Conservation (phyloP, 2,888 invertebrate genomes). For the Polydrusus pterygomalis region DNA sequence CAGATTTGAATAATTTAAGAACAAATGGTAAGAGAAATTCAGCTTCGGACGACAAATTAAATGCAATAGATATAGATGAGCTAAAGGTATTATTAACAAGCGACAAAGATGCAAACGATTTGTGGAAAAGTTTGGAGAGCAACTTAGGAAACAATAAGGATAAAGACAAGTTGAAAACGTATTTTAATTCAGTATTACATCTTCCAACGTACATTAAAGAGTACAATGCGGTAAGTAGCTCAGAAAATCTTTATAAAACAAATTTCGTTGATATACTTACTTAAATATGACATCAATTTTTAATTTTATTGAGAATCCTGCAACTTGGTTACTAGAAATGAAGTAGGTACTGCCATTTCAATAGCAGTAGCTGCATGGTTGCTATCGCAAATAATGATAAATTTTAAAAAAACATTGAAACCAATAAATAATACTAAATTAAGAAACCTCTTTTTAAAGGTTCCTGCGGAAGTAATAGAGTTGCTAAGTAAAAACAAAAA, state of each 20-base stretch:
- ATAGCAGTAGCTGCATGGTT: too few relatives aligned
- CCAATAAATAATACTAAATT: too few relatives aligned
- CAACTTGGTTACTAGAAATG: too few relatives aligned
- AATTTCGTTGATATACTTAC: not conserved
- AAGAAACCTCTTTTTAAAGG: slow-evolving; percentile 69
- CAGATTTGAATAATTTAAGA: slow-evolving; percentile 58
- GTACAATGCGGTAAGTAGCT: slow-evolving; percentile 77
- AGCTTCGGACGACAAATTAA: slow-evolving; percentile 71
- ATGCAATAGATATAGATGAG: slow-evolving; percentile 78
- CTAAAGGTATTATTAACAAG: slow-evolving; percentile 82
- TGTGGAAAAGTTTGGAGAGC: slow-evolving; percentile 78
- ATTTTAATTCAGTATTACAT: slow-evolving; percentile 81
- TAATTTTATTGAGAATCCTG: too few relatives aligned
- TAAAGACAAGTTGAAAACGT: slow-evolving; percentile 72
- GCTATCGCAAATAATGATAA: too few relatives aligned
- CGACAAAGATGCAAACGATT: slow-evolving; percentile 80
- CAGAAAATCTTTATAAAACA: too few relatives aligned
- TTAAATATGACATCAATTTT: too few relatives aligned
- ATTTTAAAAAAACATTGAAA: too few relatives aligned
- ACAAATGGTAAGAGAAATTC: slow-evolving; percentile 65
- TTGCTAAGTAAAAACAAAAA: slow-evolving; percentile 78
- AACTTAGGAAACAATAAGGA: slow-evolving; percentile 72
- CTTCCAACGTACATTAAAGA: slow-evolving; percentile 84
- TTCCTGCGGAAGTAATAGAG: slow-evolving; percentile 80
- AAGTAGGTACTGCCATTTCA: too few relatives aligned